Evolutionary conservation across 2,888 invertebrate species (phyloP), one percentile per base, ranked within the genome.

Genomic region (Carterocephalus palaemon): DNA sequence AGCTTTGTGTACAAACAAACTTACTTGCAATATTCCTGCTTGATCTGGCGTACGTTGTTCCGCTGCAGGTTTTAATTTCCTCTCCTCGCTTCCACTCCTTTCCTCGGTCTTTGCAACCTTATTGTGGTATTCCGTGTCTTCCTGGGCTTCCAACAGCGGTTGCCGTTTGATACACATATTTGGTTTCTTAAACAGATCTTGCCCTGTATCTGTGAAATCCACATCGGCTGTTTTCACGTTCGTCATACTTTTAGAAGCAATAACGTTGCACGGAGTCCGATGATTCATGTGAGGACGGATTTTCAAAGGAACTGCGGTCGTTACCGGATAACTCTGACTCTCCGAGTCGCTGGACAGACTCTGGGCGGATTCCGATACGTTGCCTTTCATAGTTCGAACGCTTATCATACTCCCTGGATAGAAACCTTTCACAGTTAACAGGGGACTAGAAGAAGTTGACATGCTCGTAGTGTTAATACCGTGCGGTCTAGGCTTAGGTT

Each of bases 361-460:
- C 53, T 91, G 91, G 61, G 89, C 83, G 53, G 92, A 92, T 57
- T 92, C 92, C 8, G 90, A 89, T 1, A 88, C 88, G 53, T 87
- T 89, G 0, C 86, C 84, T 47, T 89, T 89, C 1, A 89, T 76
- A 0, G 90, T 89, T 54, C 90, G 88, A 0, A 91, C 89, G 59
- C 91, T 91, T 46, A 91, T 78, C 73, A 91, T 81, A 54, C 91
- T 90, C 1, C 91, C 90, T 2, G 90, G 89, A 52, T 89, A 88
- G 53, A 88, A 86, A 0, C 90, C 87, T 60, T 90, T 89, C 6
- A 90, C 88, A 40, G 89, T 89, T 42, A 92, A 68, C 36, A 93
- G 76, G 0, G 94, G 93, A 62, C 92, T 93, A 0, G 93, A 92
- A 32, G 89, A 90, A 6, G 90, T 92, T 2, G 90, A 93, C 41